Evolutionary conservation across 2,797 vertebrate genomes (phyloP).

Genomic region (Sphaeramia orbicularis): DNA sequence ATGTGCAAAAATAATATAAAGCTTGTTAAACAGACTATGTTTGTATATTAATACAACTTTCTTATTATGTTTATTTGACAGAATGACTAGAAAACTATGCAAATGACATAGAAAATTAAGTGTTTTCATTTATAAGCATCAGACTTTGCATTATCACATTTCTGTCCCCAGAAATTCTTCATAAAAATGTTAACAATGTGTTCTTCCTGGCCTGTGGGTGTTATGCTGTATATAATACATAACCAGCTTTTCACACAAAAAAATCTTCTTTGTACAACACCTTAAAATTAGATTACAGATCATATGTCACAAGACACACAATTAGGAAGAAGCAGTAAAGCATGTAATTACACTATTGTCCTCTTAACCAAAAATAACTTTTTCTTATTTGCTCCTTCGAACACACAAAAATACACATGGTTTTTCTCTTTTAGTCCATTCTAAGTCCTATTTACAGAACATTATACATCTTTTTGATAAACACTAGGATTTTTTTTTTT

Average conservation of each 20-base stretch:
- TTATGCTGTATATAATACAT: slow-evolving; percentile 34
- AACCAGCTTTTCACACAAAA: slow-evolving; percentile 43
- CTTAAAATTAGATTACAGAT: slow-evolving; percentile 25
- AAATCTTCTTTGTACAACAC: slow-evolving; percentile 35
- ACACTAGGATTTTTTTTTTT: slow-evolving; percentile 59
- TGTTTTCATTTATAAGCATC: slow-evolving; percentile 9
- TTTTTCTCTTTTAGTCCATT: slow-evolving; percentile 17
- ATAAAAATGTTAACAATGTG: slow-evolving; percentile 57
- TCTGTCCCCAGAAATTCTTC: slow-evolving; percentile 34
- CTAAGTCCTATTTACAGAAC: slow-evolving; percentile 45
- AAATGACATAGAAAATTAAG: slow-evolving; percentile 44
- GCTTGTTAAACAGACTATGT: slow-evolving; percentile 52
- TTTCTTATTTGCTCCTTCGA: slow-evolving; percentile 9
- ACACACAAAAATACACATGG: slow-evolving; percentile 33
- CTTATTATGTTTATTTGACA: slow-evolving; percentile 25
- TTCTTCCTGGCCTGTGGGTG: slow-evolving; percentile 70
- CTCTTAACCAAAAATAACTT: neutral
- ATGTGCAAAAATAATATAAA: slow-evolving; percentile 67
- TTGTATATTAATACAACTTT: slow-evolving; percentile 13
- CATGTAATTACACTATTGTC: neutral
- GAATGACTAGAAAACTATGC: slow-evolving; percentile 49
- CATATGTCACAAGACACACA: slow-evolving; percentile 15
- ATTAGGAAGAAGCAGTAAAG: slow-evolving; percentile 7
- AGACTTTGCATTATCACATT: slow-evolving; percentile 17
- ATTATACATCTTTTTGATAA: slow-evolving; percentile 59